Evolutionary conservation across 2,797 vertebrate genomes (phyloP).

Genomic region (Channallabes apus): DNA sequence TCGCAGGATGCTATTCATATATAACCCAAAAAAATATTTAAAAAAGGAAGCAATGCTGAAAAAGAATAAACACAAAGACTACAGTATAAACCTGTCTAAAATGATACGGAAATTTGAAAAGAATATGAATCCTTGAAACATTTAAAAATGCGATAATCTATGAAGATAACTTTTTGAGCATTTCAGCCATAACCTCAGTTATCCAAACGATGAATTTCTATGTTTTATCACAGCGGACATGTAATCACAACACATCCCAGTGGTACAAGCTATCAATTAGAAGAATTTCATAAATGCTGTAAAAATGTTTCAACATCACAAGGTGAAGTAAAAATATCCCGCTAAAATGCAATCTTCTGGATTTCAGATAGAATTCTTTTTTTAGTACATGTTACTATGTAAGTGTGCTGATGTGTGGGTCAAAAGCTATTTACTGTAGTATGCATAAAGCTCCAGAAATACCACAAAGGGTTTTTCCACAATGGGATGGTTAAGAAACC

Average conservation of each 20-base stretch:
- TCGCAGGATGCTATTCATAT: background rate
- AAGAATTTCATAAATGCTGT: constrained; percentile 61
- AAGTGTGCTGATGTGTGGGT: constrained; percentile 28
- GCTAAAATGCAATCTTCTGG: constrained; percentile 27
- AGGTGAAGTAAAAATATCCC: constrained; percentile 17
- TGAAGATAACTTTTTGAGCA: constrained; percentile 42
- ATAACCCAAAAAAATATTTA: background rate
- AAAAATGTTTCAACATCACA: constrained; percentile 50
- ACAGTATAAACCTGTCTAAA: background rate
- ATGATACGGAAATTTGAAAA: background rate
- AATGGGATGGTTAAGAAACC: constrained; percentile 1
- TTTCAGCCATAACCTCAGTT: constrained; percentile 24
- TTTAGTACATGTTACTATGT: constrained; percentile 33
- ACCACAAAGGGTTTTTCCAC: background rate
- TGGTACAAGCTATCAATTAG: constrained; percentile 53
- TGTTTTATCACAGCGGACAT: constrained; percentile 50
- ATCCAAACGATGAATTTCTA: constrained; percentile 44
- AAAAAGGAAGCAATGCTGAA: background rate
- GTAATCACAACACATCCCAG: constrained; percentile 54
- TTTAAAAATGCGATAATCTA: constrained; percentile 36
- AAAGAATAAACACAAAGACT: background rate
- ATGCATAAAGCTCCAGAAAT: constrained; percentile 41
- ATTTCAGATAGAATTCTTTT: constrained; percentile 49
- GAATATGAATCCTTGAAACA: background rate
- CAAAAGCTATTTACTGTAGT: constrained; percentile 59